phyloP scores from a whole-genome alignment of 1,140 invertebrate genomes.

The Diachasma alloeum region DNA sequence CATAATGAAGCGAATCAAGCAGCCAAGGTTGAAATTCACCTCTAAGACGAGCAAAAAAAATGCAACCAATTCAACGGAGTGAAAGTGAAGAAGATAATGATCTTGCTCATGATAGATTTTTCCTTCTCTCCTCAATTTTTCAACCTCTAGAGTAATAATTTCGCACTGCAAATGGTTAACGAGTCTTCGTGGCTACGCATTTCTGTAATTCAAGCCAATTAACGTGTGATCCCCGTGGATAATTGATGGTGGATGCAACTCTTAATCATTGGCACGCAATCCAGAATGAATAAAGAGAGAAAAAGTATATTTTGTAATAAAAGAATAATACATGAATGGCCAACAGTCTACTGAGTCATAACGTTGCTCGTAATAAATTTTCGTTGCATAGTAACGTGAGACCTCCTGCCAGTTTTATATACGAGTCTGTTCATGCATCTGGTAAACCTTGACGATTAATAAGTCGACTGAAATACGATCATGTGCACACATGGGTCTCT shows the following conservation, averaged over 20 bases:
- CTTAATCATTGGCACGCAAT: constrained; percentile 31
- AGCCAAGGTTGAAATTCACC: background rate
- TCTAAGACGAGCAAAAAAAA: background rate
- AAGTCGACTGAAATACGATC: constrained; percentile 36
- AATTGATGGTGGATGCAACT: constrained; percentile 31
- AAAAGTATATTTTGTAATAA: background rate
- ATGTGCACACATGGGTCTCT: background rate
- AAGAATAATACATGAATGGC: background rate
- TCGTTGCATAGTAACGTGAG: constrained; percentile 5
- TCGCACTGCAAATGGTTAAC: constrained; percentile 31
- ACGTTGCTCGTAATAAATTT: constrained; percentile 15
- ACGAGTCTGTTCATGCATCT: constrained; percentile 36
- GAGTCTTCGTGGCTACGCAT: constrained; percentile 31
- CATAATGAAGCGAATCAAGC: constrained; percentile 18
- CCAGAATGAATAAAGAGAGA: background rate
- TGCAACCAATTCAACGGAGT: background rate
- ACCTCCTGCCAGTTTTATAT: constrained; percentile 7
- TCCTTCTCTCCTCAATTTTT: background rate
- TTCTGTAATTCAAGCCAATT: constrained; percentile 43
- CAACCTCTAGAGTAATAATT: constrained; percentile 25
- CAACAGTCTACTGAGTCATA: background rate
- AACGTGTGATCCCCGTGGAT: constrained; percentile 31
- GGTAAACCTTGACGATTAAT: constrained; percentile 38
- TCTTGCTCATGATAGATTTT: background rate
- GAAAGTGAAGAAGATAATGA: background rate